Percentiles rank a stretch among this genome's conserved stretches.
These are phyloP conservation scores for Drepana falcataria DNA, from an alignment of 2,888 invertebrate genomes.

Conservation along the genomic window DNA sequence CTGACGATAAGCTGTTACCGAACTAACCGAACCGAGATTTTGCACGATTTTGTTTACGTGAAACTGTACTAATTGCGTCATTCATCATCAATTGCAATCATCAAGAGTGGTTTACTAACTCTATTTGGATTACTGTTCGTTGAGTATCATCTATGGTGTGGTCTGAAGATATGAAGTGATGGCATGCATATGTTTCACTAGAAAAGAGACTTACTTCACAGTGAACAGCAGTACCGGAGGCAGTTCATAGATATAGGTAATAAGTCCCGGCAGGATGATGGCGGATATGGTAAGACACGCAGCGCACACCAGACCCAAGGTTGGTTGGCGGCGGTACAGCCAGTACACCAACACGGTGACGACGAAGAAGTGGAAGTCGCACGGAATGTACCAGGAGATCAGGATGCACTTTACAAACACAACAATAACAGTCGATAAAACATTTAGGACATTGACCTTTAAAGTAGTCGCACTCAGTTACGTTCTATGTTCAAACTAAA, in stretches of 20 bases:
- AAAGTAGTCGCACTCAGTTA: too few species aligned
- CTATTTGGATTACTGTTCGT: too few species aligned
- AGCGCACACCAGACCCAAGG: constrained; percentile 53
- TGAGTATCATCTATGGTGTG: too few species aligned
- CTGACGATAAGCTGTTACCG: too few species aligned
- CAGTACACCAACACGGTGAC: constrained; percentile 70
- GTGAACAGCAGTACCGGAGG: constrained; percentile 78
- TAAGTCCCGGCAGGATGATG: constrained; percentile 67
- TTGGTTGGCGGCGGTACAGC: constrained; percentile 56
- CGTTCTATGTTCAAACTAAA: too few species aligned
- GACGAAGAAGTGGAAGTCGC: constrained; percentile 84
- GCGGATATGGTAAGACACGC: constrained; percentile 51
- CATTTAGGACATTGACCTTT: not conserved
- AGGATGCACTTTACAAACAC: constrained; percentile 78
- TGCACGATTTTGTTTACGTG: too few species aligned
- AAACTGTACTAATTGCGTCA: too few species aligned
- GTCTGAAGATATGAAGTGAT: too few species aligned
- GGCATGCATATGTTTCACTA: too few species aligned
- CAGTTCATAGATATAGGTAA: constrained; percentile 69
- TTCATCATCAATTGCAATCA: too few species aligned
- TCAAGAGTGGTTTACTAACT: too few species aligned
- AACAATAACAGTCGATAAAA: constrained; percentile 5
- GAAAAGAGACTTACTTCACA: constrained; percentile 59
- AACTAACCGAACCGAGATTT: too few species aligned
- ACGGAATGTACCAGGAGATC: constrained; percentile 84